These are phyloP conservation scores for Valencia hispanica DNA, from an alignment of 2,797 vertebrate genomes.

Conservation along the genomic window DNA sequence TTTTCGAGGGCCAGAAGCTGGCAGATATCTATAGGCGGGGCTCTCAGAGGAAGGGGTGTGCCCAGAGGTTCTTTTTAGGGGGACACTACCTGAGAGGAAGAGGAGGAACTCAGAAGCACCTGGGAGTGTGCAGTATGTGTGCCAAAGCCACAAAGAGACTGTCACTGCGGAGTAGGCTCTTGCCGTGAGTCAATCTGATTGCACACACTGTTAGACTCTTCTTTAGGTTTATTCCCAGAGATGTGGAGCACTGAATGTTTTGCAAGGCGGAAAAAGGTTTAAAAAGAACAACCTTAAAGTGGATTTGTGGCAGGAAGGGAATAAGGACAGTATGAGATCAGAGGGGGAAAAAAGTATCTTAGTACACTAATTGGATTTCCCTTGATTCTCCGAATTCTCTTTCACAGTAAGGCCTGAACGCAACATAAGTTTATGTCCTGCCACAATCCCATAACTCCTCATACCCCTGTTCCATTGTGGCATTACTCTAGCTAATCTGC, in stretches of 20 bases:
- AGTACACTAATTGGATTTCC: constrained; percentile 71
- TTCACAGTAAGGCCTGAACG: constrained; percentile 54
- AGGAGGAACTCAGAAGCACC: too few relatives aligned
- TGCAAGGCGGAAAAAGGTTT: not conserved
- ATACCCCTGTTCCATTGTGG: constrained; percentile 48
- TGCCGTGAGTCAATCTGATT: not conserved
- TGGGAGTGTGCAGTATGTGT: too few relatives aligned
- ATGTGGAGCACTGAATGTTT: not conserved
- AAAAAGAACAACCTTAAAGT: constrained; percentile 15
- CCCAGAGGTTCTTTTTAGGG: too few relatives aligned
- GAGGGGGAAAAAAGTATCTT: constrained; percentile 41
- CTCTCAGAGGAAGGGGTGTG: too few relatives aligned
- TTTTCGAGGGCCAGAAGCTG: too few relatives aligned
- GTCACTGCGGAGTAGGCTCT: too few relatives aligned
- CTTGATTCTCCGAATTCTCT: constrained; percentile 64
- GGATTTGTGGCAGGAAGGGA: constrained; percentile 35
- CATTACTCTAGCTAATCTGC: constrained; percentile 71
- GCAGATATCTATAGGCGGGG: too few relatives aligned
- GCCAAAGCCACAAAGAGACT: too few relatives aligned
- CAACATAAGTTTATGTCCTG: constrained; percentile 61
- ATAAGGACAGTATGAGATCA: constrained; percentile 56
- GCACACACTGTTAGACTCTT: not conserved
- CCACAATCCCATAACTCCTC: constrained; percentile 60
- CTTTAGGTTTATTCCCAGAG: not conserved
- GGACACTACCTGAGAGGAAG: too few relatives aligned